phyloP scores from a whole-genome alignment of 2,113 vertebrate species.

The Hippocampus zosterae region DNA sequence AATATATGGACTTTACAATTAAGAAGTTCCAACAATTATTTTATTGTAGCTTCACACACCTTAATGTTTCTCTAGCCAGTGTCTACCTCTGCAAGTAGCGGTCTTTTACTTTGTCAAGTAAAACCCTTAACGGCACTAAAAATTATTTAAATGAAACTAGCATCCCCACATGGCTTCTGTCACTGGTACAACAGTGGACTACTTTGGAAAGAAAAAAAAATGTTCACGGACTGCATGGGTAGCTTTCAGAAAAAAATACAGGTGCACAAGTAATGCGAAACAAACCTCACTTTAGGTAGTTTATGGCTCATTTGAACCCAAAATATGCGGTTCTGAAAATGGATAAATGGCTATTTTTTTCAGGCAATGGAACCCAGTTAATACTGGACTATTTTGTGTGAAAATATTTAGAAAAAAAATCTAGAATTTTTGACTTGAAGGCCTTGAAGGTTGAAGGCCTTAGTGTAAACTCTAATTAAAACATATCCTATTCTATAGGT shows the following conservation, averaged over 20 bases:
- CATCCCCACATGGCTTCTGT: background rate
- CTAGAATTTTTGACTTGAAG: background rate
- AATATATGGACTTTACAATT: background rate
- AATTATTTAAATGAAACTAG: background rate
- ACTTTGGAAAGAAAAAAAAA: too few relatives aligned
- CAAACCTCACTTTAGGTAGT: too few relatives aligned
- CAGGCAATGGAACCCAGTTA: background rate
- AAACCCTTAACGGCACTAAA: background rate
- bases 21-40: background rate
- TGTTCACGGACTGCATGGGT: too few relatives aligned
- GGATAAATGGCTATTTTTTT: background rate
- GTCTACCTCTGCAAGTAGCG: too few relatives aligned
- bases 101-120: background rate
- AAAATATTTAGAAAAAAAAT: background rate
- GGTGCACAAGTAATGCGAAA: too few relatives aligned
- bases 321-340: background rate
- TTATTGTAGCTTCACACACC: background rate
- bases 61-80: too few relatives aligned
- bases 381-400: background rate
- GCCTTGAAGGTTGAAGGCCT: background rate
- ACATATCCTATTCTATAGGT: constrained; percentile 7
- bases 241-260: too few relatives aligned
- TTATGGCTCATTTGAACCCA: background rate
- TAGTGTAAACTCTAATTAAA: background rate
- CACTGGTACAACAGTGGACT: too few relatives aligned